Conservation (phyloP, 2,113 vertebrate genomes). For the Xenopus tropicalis region DNA sequence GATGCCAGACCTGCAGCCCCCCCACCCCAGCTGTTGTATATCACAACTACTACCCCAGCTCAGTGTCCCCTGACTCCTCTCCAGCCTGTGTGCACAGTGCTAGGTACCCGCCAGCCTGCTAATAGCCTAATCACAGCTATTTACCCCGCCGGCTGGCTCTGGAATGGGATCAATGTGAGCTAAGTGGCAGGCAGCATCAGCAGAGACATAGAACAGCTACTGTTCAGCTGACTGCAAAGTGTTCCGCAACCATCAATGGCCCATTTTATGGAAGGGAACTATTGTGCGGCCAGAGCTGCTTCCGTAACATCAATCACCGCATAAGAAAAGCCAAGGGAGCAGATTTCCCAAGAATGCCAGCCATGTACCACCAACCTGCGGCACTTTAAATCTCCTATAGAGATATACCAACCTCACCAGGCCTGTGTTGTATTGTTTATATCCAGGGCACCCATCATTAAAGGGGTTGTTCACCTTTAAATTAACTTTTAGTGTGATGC, state of each 20-base stretch:
- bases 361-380: slow-evolving; percentile 33
- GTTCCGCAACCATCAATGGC: slow-evolving; percentile 60
- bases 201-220: slow-evolving; percentile 63
- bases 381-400: slow-evolving; percentile 28
- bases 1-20: too few species aligned
- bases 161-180: slow-evolving; percentile 53
- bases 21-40: too few species aligned
- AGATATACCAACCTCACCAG: background rate
- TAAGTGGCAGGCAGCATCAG: slow-evolving; percentile 76
- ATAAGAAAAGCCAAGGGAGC: slow-evolving; percentile 21
- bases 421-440: slow-evolving; percentile 11
- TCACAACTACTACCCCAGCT: too few species aligned
- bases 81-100: too few species aligned
- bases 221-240: slow-evolving; percentile 64
- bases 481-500: too few species aligned
- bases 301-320: slow-evolving; percentile 65
- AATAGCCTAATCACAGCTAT: slow-evolving; percentile 6
- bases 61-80: too few species aligned
- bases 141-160: slow-evolving; percentile 38
- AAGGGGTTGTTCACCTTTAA: too few species aligned
- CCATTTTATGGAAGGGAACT: slow-evolving; percentile 61
- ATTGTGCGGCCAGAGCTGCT: slow-evolving; percentile 58
- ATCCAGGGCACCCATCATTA: slow-evolving; percentile 11
- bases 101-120: too few species aligned
- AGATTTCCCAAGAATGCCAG: slow-evolving; percentile 46